A percentile compares a stretch with the other conserved stretches of the same genome.
These are phyloP conservation scores for Agonum fuliginosum DNA, from an alignment of 2,888 invertebrate genomes.

Conservation along the genomic window DNA sequence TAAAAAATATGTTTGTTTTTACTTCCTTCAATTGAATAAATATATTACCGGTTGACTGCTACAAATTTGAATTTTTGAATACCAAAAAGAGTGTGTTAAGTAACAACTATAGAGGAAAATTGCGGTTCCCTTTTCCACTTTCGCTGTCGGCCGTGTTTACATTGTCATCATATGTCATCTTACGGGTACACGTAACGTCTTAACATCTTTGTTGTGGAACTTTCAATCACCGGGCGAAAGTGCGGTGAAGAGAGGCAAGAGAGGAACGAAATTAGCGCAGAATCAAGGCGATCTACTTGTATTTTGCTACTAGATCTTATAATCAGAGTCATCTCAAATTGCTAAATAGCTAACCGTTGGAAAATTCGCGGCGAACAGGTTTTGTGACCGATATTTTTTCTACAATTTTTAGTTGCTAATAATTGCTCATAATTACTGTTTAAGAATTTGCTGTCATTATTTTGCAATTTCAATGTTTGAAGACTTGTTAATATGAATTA, in stretches of 20 bases:
- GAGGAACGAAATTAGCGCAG: neutral
- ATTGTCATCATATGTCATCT: neutral
- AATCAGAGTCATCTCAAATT: neutral
- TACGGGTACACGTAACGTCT: neutral
- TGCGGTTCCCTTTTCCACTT: neutral
- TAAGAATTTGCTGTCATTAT: neutral
- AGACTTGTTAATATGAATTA: neutral
- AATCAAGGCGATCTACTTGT: conserved; percentile 13
- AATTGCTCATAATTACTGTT: neutral
- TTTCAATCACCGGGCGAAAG: neutral
- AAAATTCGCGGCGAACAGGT: conserved; percentile 25
- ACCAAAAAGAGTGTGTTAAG: too few species aligned
- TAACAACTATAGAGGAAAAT: too few species aligned
- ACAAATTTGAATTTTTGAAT: too few species aligned
- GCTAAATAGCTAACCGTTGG: conserved; percentile 13
- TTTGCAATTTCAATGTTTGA: conserved; percentile 17
- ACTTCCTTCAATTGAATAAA: too few species aligned
- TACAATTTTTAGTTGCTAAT: conserved; percentile 1
- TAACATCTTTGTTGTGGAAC: neutral
- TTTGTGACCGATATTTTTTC: conserved; percentile 35
- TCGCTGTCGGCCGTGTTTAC: neutral
- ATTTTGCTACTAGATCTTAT: neutral
- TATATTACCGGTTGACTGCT: too few species aligned
- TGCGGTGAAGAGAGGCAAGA: neutral
- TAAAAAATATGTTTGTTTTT: too few species aligned